A percentile compares a stretch with the other conserved stretches of the same genome.
Evolutionary conservation across 2,113 vertebrate species (phyloP).

Genomic region (Podarcis muralis): DNA sequence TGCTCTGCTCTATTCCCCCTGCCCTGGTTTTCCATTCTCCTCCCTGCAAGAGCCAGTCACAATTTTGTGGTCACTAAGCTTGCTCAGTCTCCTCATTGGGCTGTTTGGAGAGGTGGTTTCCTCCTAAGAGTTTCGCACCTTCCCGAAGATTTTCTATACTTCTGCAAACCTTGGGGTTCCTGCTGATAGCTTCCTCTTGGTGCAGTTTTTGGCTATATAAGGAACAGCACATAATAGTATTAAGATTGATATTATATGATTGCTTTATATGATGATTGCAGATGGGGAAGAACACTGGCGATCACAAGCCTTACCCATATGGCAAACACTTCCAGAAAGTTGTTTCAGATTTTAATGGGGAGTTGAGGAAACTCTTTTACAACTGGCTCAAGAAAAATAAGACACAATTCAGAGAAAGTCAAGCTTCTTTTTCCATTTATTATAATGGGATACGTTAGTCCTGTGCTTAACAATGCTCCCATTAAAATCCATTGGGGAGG

Average conservation of each 20-base stretch:
- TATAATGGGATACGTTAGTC: neutral
- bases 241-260: neutral
- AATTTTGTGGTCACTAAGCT: neutral
- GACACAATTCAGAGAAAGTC: neutral
- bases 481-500: neutral
- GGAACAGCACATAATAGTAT: neutral
- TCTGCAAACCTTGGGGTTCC: no score
- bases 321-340: neutral
- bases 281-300: neutral
- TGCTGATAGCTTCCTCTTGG: neutral
- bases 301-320: neutral
- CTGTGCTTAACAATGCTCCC: neutral
- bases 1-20: neutral
- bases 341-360: neutral
- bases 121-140: no score
- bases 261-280: neutral
- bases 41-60: neutral
- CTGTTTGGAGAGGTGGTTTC: neutral
- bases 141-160: no score
- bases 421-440: neutral
- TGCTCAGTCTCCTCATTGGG: neutral
- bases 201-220: neutral
- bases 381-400: neutral
- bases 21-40: neutral
- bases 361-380: slow-evolving; percentile 12